Conservation (phyloP, 2,888 invertebrate genomes). For the Drosophila lacicola region DNA sequence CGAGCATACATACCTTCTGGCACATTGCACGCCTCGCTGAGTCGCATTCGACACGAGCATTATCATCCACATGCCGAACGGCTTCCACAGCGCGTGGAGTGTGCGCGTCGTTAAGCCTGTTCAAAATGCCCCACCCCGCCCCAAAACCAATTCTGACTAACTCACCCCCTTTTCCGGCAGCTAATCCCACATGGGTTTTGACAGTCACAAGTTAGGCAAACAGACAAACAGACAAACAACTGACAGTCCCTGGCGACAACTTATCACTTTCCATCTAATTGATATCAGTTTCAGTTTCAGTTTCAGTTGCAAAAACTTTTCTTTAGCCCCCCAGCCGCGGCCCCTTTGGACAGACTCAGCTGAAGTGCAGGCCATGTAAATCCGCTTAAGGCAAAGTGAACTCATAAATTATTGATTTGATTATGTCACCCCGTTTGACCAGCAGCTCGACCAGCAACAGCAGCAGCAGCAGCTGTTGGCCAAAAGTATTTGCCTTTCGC, state of each 20-base stretch:
- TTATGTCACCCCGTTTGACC: constrained; percentile 69
- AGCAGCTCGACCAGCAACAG: background rate
- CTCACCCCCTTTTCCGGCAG: background rate
- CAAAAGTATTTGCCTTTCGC: constrained; percentile 44
- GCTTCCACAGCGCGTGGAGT: constrained; percentile 62
- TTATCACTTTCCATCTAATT: constrained; percentile 78
- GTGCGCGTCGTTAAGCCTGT: constrained; percentile 56
- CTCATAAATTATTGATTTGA: constrained; percentile 81
- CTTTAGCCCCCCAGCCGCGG: constrained; percentile 2
- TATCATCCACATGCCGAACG: constrained; percentile 67
- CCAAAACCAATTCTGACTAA: background rate
- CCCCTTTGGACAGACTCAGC: background rate
- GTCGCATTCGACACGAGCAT: constrained; percentile 54
- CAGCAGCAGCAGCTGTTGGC: constrained; percentile 42
- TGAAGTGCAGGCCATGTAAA: constrained; percentile 75
- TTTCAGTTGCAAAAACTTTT: constrained; percentile 60
- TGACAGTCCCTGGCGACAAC: constrained; percentile 58
- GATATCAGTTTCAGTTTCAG: constrained; percentile 73
- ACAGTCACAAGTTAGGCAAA: constrained; percentile 65
- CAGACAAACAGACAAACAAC: constrained; percentile 57
- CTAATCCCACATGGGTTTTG: constrained; percentile 17
- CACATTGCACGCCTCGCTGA: constrained; percentile 57
- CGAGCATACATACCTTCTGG: background rate
- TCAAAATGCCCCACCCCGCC: background rate
- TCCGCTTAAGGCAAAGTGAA: constrained; percentile 77